Percentiles rank a stretch among this genome's conserved stretches.
These are phyloP conservation scores for Watsonalla binaria DNA, from an alignment of 2,888 invertebrate genomes.

Conservation along the genomic window DNA sequence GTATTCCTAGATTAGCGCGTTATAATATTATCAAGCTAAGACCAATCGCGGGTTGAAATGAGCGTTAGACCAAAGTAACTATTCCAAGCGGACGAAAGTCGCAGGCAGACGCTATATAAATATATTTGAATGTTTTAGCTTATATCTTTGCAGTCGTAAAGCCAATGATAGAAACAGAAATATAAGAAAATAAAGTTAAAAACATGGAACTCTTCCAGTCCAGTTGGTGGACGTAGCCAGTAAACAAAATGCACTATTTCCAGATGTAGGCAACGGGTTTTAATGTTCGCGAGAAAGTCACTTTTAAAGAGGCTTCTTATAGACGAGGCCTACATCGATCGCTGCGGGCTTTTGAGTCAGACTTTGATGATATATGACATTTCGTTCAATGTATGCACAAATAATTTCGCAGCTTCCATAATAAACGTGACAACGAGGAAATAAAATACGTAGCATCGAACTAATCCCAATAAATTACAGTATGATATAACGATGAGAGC, in stretches of 20 bases:
- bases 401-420: background rate
- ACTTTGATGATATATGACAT: background rate
- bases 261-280: background rate
- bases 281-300: background rate
- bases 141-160: no score
- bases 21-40: no score
- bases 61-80: no score
- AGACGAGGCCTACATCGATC: background rate
- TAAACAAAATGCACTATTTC: background rate
- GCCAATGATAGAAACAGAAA: no score
- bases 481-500: constrained; percentile 28
- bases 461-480: constrained; percentile 35
- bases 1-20: no score
- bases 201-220: no score
- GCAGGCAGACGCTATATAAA: no score
- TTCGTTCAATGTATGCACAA: background rate
- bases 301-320: background rate
- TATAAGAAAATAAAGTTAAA: no score
- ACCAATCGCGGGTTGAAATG: no score
- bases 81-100: no score
- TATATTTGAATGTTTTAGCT: no score
- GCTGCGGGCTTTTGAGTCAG: background rate
- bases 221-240: background rate
- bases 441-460: constrained; percentile 9
- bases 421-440: constrained; percentile 4